Base-by-base conservation (phyloP, 2,797 vertebrate genomes). In the Pygocentrus nattereri region DNA sequence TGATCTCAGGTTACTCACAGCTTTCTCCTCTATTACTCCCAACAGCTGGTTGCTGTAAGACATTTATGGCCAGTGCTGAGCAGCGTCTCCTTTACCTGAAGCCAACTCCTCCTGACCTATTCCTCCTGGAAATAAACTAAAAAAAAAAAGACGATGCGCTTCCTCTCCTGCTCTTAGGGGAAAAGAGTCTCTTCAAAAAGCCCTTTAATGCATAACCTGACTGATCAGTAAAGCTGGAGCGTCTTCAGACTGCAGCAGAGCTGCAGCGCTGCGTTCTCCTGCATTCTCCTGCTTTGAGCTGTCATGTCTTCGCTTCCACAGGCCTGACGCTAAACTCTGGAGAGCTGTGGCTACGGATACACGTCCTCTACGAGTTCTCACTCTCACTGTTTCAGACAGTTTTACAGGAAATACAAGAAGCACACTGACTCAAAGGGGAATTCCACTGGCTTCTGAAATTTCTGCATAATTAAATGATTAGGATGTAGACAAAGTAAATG, bases 141-240 rank as follows among this genome's bases (percentile, higher is more conserved):
- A 67, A 27, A 49, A 70, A 49, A 49, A 6, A 30, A 23, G 44
- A 27, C 23, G 38, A 21, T 25, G 13, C 3, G n/a, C 21, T 38
- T 67, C 19, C 16, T 41, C 34, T n/a, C 7, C 19, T 4, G 31
- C 30, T 30, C 19, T 4, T 12, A n/a, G 21, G 10, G 6, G 4
- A 8, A 31, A 16, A 34, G 27, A 64, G n/a, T 3, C n/a, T 58
- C 7, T 58, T 58, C 23, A 30, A 27, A 61, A 13, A 30, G 3
- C 11, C 25, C 18, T 34, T 34, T 64, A 64, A 31, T 31, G 61
- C 61, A 31, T 18, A 64, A 64, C 61, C 30, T 64, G 61, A 64
- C 27, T 31, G 30, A 64, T 64, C 65, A 69, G 65, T 44, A 69
- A 69, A 69, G 38, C 34, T 41, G 65, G 65, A 44, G 12, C 11